Conservation (phyloP, 64 coral and sea anemone genomes). For the Acropora yongei region DNA sequence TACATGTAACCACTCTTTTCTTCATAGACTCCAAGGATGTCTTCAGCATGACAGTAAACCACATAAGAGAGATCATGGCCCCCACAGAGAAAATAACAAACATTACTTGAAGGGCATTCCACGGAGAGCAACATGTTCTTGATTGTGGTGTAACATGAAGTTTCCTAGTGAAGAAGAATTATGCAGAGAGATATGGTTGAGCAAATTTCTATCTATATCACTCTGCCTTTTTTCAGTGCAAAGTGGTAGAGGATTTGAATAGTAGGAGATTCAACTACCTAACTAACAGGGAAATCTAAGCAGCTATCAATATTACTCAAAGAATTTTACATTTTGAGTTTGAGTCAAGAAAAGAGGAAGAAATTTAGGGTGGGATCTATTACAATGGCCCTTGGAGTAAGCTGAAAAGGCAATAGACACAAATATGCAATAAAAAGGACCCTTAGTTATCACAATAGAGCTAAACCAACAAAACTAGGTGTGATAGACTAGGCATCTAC, state of each 20-base stretch:
- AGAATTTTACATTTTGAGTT: too few species aligned
- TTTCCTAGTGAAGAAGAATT: slow-evolving; percentile 69
- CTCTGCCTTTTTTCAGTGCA: not conserved
- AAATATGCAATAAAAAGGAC: too few species aligned
- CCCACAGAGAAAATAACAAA: slow-evolving; percentile 84
- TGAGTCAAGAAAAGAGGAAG: too few species aligned
- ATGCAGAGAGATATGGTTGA: not conserved
- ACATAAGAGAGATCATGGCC: slow-evolving; percentile 78
- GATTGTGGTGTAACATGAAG: slow-evolving; percentile 67
- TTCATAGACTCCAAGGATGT: slow-evolving; percentile 93
- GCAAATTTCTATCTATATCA: not conserved
- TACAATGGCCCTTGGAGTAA: not conserved
- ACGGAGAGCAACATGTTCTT: slow-evolving; percentile 67
- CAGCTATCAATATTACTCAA: too few species aligned
- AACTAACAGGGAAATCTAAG: too few species aligned
- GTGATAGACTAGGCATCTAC: too few species aligned
- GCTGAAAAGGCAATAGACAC: too few species aligned
- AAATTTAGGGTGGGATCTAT: too few species aligned
- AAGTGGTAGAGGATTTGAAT: too few species aligned
- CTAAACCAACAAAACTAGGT: too few species aligned
- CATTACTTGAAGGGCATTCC: slow-evolving; percentile 83
- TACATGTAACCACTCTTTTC: slow-evolving; percentile 75
- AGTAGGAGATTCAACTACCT: too few species aligned
- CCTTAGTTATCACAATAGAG: too few species aligned
- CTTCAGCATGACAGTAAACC: slow-evolving; percentile 90